phyloP scores from a whole-genome alignment of 2,113 vertebrate species.

The Tachycineta bicolor region DNA sequence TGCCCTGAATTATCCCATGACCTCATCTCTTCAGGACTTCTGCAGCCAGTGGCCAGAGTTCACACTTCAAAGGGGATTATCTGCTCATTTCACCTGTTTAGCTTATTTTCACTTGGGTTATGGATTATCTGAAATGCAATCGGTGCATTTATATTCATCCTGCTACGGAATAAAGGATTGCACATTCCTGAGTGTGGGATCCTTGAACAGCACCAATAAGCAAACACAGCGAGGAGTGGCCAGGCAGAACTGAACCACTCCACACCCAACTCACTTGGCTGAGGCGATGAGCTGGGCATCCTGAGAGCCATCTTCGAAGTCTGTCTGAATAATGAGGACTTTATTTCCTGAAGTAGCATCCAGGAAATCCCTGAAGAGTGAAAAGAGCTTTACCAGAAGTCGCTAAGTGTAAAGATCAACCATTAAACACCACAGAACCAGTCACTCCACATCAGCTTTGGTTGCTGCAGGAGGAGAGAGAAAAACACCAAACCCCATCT shows the following conservation, averaged over 20 bases:
- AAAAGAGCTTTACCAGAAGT: not conserved
- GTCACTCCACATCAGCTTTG: not conserved
- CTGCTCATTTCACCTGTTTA: not conserved
- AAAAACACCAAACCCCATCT: not conserved
- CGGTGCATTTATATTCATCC: not conserved
- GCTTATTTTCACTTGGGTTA: not conserved
- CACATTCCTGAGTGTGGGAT: not conserved
- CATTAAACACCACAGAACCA: not conserved
- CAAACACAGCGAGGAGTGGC: not conserved
- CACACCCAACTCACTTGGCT: constrained; percentile 82
- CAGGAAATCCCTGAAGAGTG: constrained; percentile 77
- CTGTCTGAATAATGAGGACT: constrained; percentile 90
- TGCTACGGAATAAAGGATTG: not conserved
- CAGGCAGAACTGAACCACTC: not conserved
- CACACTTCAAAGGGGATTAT: not conserved
- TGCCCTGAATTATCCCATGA: not conserved
- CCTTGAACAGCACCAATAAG: not conserved
- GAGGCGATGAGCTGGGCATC: constrained; percentile 89
- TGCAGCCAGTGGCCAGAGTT: not conserved
- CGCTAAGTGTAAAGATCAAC: not conserved
- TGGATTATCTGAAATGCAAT: not conserved
- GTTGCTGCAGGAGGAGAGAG: not conserved
- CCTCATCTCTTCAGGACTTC: not conserved
- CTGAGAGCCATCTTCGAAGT: constrained; percentile 83
- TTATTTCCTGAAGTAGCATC: constrained; percentile 60